Base-by-base conservation (phyloP, 2,797 vertebrate species). In the Macropus fuliginosus region DNA sequence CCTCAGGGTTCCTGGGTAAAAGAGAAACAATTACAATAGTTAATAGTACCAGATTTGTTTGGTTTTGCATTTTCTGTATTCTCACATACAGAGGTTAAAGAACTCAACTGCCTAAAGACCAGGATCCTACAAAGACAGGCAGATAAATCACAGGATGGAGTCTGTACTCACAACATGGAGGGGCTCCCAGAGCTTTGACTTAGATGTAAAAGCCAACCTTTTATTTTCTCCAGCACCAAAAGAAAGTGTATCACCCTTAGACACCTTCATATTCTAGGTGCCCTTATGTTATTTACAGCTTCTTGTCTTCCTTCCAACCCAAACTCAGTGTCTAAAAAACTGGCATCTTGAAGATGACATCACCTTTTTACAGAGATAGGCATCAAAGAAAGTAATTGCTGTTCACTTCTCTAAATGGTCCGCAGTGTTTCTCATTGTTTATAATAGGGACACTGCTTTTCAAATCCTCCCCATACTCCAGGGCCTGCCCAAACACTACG, bases 251-350 rank as follows among this genome's bases (percentile, higher is more conserved):
- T 40, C 92, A 87, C 52, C 91, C 55, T 62, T 54, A 55, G 8
- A 4, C 13, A 21, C n/a, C 74, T 94, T 87, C 54, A 10, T 93
- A 91, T 9, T 91, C 93, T 54, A 96, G 92, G 90, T 29, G 93
- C 56, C 81, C 93, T 66, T 94, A 31, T 62, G 54, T n/a, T 74
- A 34, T 96, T n/a, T 92, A 27, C 13, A 90, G 93, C 87, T 90
- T n/a, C 8, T 40, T 62, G 62, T n/a, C 52, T 52, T 93, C 74
- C 56, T 94, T 96, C 55, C n/a, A 5, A 16, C 21, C 27, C 6
- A 96, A 89, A 91, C 40, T 66, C 74, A 93, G 52, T 31, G 74
- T 14, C 14, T 56, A n/a, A 89, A 54, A 92, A 11, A 2, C 40
- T 40, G 66, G 66, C 6, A 46, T 81, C 66, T 81, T 50, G 40